Evolutionary conservation across 2,888 invertebrate species (phyloP).

Genomic region (Arenicola marina): DNA sequence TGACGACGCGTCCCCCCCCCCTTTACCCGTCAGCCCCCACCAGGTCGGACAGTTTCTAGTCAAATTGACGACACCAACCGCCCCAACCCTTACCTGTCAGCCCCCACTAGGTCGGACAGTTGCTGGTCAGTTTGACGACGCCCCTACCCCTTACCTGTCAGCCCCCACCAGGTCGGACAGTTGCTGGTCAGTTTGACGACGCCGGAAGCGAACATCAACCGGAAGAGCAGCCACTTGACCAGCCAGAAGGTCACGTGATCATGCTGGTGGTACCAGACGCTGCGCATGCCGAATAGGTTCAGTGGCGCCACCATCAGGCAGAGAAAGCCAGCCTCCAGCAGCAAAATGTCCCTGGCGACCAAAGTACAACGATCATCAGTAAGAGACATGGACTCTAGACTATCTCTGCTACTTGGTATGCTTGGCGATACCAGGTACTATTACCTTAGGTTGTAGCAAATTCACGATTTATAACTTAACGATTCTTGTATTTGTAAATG

Average conservation of each 20-base stretch:
- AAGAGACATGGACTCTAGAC: too few relatives aligned
- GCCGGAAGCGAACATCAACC: constrained; percentile 75
- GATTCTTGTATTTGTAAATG: too few relatives aligned
- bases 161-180: constrained; percentile 79
- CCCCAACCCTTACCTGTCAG: background rate
- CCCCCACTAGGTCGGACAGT: background rate
- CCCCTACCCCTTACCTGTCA: constrained; percentile 67
- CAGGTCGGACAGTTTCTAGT: constrained; percentile 74
- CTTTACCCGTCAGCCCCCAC: constrained; percentile 76
- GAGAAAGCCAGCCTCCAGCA: constrained; percentile 76
- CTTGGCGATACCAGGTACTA: too few relatives aligned
- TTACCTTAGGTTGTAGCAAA: too few relatives aligned
- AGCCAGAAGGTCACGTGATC: constrained; percentile 70
- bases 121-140: background rate
- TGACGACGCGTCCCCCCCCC: constrained; percentile 68
- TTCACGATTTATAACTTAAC: too few relatives aligned
- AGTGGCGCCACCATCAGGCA: constrained; percentile 74
- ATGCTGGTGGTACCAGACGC: constrained; percentile 46
- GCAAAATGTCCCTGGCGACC: constrained; percentile 70
- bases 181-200: constrained; percentile 73
- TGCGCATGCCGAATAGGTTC: constrained; percentile 37
- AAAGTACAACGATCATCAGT: background rate
- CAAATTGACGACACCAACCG: constrained; percentile 72
- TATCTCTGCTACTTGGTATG: too few relatives aligned
- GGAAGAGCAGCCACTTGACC: constrained; percentile 75